Percentiles rank a stretch among this genome's conserved stretches.
Conservation (phyloP, 2,888 invertebrate genomes). For the Rhogogaster chlorosoma region DNA sequence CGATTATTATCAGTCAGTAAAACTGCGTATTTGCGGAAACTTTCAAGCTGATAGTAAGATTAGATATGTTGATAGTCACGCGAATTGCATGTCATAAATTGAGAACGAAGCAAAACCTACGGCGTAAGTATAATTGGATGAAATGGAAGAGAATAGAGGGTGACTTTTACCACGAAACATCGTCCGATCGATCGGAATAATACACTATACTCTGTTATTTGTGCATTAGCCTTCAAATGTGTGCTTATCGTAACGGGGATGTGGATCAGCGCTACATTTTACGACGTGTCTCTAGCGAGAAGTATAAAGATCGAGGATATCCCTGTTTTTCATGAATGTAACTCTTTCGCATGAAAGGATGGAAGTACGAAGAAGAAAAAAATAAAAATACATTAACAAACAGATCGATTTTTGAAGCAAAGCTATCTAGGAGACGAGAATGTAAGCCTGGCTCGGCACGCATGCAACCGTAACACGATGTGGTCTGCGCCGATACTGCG, state of each 20-base stretch:
- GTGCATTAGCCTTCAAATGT: background rate
- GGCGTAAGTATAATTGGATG: background rate
- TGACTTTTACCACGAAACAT: conserved; percentile 32
- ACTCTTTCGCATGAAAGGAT: background rate
- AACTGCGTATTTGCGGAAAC: background rate
- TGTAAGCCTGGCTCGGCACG: conserved; percentile 49
- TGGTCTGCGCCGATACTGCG: conserved; percentile 52
- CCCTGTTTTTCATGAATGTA: background rate
- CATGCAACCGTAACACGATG: conserved; percentile 49
- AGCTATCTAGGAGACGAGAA: conserved; percentile 33
- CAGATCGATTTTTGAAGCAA: conserved; percentile 39
- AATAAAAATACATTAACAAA: conserved; percentile 27
- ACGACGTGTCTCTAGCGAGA: background rate
- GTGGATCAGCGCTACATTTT: background rate
- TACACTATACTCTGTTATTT: background rate
- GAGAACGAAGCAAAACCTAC: background rate
- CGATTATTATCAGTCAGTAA: background rate
- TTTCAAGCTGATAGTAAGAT: background rate
- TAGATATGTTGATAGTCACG: background rate
- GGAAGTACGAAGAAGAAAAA: background rate
- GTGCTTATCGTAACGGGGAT: background rate
- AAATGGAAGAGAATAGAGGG: background rate
- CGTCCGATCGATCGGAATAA: conserved; percentile 3
- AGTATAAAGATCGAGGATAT: conserved; percentile 3
- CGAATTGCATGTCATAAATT: background rate